Evolutionary conservation across 2,797 vertebrate genomes (phyloP), one percentile per base, ranked within the genome.

Genomic region (Somateria mollissima): DNA sequence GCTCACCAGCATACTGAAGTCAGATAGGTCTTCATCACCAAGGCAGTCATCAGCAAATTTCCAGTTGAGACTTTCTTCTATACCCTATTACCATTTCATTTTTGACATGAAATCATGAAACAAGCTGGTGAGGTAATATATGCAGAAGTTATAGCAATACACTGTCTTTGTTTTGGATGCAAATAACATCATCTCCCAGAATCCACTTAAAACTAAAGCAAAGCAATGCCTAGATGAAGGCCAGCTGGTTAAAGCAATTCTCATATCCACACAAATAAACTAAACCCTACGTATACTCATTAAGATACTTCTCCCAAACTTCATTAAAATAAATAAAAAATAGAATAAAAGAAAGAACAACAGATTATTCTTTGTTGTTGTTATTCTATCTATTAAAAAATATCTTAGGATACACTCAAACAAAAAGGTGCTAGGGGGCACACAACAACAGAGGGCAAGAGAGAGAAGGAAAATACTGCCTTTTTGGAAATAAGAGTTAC

Each of bases 161-260:
- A 20, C 13, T 25, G 11, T 34, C 70, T 90, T 53, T 90, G 14
- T 84, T 81, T 84, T 2, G 1, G 71, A 76, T 60, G 61, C 43
- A 87, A 85, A 84, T 34, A 87, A 62, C 36, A 89, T 72, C 13
- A 62, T 66, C 37, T 91, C 57, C 70, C 53, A 71, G 41, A 27
- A 49, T 45, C 77, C 61, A 43, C 62, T 90, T 92, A 65, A 92
- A 94, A 58, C 21, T 39, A 67, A 83, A 57, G n/a, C 25, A 82
- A 92, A 90, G 54, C 41, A 84, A 84, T 76, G 10, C 53, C 74
- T 74, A 84, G 56, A 87, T 74, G 70, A 93, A 84, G 60, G 64
- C 41, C 77, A 89, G 60, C 71, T 94, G 60, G 30, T 89, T 82
- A 89, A 95, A 89, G 17, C 62, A 89, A 79, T 92, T 95, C 64